A percentile compares a stretch with the other conserved stretches of the same genome.
Evolutionary conservation across 2,113 vertebrate genomes (phyloP).

Genomic region (Turdus rufiventris): DNA sequence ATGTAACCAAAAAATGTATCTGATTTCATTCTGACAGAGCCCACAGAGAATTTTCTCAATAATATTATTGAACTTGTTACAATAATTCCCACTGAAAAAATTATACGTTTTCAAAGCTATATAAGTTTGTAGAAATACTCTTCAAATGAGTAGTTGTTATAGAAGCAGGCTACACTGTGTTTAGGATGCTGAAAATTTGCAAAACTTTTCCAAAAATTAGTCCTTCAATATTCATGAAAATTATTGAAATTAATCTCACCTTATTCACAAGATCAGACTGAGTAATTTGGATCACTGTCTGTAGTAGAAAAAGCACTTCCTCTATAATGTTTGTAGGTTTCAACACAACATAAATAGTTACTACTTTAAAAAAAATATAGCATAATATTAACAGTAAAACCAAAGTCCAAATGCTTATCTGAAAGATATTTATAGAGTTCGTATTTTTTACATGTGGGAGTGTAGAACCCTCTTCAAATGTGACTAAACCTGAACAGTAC

Average conservation of each 20-base stretch:
- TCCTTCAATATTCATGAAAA: not conserved
- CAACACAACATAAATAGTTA: not conserved
- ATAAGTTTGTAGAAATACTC: not conserved
- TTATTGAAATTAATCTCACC: not conserved
- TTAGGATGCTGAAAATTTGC: not conserved
- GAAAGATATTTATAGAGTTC: not conserved
- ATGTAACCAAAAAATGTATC: not conserved
- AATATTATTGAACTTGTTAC: not conserved
- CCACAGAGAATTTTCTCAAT: not conserved
- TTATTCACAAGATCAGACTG: not conserved
- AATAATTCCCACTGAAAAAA: not conserved
- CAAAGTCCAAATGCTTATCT: not conserved
- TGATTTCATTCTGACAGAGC: not conserved
- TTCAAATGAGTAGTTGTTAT: not conserved
- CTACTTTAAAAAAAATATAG: not conserved
- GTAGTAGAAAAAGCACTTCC: not conserved
- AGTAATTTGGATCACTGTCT: not conserved
- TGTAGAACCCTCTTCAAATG: not conserved
- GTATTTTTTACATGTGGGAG: not conserved
- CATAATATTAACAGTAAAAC: not conserved
- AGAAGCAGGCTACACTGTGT: not conserved
- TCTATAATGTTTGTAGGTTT: not conserved
- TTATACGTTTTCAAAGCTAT: not conserved
- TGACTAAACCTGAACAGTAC: not conserved
- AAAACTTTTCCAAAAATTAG: not conserved